Evolutionary conservation across 2,113 vertebrate species (phyloP).

Genomic region (Rousettus leschenaultii): DNA sequence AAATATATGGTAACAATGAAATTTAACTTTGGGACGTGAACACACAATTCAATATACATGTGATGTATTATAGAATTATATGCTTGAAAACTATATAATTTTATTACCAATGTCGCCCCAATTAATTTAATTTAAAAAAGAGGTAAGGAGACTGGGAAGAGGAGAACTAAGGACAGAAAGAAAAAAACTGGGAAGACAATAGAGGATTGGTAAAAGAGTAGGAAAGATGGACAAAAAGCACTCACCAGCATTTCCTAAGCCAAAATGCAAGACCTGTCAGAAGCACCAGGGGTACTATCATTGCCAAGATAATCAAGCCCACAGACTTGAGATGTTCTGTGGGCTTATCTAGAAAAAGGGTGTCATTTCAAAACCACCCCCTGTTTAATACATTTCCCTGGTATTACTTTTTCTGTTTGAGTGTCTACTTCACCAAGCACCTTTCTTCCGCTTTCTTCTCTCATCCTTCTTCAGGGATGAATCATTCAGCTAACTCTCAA

Average conservation of each 20-base stretch:
- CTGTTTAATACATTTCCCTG: background rate
- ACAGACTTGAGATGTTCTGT: accelerated
- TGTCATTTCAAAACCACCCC: background rate
- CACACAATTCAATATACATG: no score
- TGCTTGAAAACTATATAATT: no score
- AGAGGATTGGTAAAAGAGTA: accelerated
- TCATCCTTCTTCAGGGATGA: background rate
- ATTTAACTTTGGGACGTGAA: no score
- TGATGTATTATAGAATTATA: no score
- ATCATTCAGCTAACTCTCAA: background rate
- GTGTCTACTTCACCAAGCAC: background rate
- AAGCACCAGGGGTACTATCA: background rate
- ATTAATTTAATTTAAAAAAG: no score
- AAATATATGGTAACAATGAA: no score
- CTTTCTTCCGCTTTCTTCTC: background rate
- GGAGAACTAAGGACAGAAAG: background rate
- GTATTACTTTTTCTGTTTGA: background rate
- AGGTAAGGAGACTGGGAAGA: background rate
- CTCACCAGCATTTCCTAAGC: background rate
- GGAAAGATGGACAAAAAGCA: background rate
- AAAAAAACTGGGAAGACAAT: background rate
- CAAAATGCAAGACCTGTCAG: background rate
- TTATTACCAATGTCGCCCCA: no score
- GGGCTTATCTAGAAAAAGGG: background rate
- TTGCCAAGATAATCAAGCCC: background rate